Base-by-base conservation (phyloP, 2,113 vertebrate genomes). In the Hydropotes inermis region DNA sequence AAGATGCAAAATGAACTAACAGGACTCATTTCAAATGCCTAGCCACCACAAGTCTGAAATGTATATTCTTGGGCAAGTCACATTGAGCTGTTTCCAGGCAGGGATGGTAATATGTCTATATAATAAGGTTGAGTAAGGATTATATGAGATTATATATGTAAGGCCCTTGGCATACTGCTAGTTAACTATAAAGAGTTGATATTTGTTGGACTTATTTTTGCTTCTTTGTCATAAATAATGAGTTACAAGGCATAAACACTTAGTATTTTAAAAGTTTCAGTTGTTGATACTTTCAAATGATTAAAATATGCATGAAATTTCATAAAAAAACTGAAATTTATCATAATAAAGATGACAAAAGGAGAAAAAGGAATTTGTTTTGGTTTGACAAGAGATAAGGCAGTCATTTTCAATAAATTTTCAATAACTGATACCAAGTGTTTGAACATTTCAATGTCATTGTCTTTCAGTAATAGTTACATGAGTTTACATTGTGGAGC, bases 381-480 rank as follows among this genome's bases (percentile, higher is more conserved):
- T 92, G 61, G 92, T 96, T 92, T 89, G 95, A 93, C n/a, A 91
- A 55, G 89, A 90, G 45, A 91, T 50, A 95, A 81, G 43, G 28
- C 21, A 81, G 17, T 52, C 55, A 95, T 89, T 79, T 95, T 39
- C 36, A 92, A 92, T 64, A 91, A 95, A 87, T 95, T 87, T 83
- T 74, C 52, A 92, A 55, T 28, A 93, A 43, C 52, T 55, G 54
- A 70, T 30, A 55, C 33, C 9, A 79, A 61, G 14, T 67, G 47
- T 54, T 43, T 55, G 64, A 95, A 87, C 28, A 87, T 92, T 89
- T 87, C 9, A 91, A 91, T 89, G n/a, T 81, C 39, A 82, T 54
- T 94, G 78, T 27, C 45, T n/a, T 95, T 95, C 93, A 43, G 50
- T 89, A 70, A 87, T 85, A 88, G 87, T 91, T 96, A 43, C 45